Evolutionary conservation across 2,888 invertebrate genomes (phyloP).

Genomic region (Nasonia oneida): DNA sequence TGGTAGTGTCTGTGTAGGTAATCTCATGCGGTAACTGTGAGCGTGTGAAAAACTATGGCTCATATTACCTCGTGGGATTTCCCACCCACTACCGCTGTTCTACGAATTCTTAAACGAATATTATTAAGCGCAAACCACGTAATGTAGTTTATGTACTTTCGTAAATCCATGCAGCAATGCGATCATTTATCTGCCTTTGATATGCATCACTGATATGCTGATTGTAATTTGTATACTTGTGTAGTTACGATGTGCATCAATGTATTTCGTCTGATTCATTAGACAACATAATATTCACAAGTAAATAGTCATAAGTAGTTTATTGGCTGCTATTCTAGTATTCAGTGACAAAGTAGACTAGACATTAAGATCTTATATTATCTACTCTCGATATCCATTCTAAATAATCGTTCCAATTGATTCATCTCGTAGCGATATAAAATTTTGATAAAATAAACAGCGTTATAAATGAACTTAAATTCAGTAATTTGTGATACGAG

Average conservation of each 20-base stretch:
- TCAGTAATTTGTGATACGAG: background rate
- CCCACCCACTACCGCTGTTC: constrained; percentile 83
- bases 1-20: constrained; percentile 83
- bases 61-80: constrained; percentile 94
- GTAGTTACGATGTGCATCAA: constrained; percentile 27
- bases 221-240: constrained; percentile 41
- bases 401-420: background rate
- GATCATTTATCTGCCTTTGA: constrained; percentile 13
- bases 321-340: background rate
- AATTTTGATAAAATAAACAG: too few species aligned
- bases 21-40: constrained; percentile 99
- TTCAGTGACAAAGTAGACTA: background rate
- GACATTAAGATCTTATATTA: background rate
- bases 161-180: constrained; percentile 13
- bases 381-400: background rate
- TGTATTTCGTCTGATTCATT: constrained; percentile 30
- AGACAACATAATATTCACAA: background rate
- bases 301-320: background rate
- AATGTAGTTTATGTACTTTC: constrained; percentile 30
- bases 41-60: constrained; percentile 82
- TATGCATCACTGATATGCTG: constrained; percentile 23
- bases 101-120: constrained; percentile 67
- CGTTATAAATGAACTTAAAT: too few species aligned
- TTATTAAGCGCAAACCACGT: constrained; percentile 41
- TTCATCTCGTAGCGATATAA: background rate